phyloP scores from a whole-genome alignment of 2,797 vertebrate genomes.

The Miichthys miiuy region DNA sequence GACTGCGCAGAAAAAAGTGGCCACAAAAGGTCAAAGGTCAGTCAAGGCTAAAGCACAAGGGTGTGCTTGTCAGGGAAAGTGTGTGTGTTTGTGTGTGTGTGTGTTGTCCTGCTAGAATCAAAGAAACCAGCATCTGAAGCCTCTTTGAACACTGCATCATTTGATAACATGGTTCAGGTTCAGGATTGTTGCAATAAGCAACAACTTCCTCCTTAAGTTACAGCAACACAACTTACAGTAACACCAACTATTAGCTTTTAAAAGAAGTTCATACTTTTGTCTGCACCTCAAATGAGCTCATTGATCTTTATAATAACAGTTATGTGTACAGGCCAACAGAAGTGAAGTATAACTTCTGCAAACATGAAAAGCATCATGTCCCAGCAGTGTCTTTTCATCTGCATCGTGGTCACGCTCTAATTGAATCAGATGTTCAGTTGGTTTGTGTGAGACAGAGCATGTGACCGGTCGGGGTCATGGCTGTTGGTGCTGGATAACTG shows the following conservation, averaged over 20 bases:
- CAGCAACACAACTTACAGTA: neutral
- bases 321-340: neutral
- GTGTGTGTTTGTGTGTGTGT: neutral
- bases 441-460: slow-evolving; percentile 51
- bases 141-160: neutral
- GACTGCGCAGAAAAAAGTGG: neutral
- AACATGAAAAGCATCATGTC: slow-evolving; percentile 4
- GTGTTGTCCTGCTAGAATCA: neutral
- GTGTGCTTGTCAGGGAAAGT: neutral
- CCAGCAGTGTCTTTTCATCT: neutral
- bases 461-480: slow-evolving; percentile 49
- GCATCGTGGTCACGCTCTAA: slow-evolving; percentile 45
- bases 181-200: slow-evolving; percentile 1
- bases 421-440: slow-evolving; percentile 53
- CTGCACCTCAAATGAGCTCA: neutral
- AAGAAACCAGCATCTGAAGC: neutral
- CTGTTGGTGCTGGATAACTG: slow-evolving; percentile 3
- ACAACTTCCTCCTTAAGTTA: slow-evolving; percentile 27
- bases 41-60: neutral
- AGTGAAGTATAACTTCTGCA: neutral
- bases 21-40: slow-evolving; percentile 39
- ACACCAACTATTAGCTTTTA: neutral
- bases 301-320: neutral
- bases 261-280: neutral
- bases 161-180: slow-evolving; percentile 11